These are phyloP conservation scores for Apaloderma vittatum DNA, from an alignment of 2,113 vertebrate species.

Conservation along the genomic window DNA sequence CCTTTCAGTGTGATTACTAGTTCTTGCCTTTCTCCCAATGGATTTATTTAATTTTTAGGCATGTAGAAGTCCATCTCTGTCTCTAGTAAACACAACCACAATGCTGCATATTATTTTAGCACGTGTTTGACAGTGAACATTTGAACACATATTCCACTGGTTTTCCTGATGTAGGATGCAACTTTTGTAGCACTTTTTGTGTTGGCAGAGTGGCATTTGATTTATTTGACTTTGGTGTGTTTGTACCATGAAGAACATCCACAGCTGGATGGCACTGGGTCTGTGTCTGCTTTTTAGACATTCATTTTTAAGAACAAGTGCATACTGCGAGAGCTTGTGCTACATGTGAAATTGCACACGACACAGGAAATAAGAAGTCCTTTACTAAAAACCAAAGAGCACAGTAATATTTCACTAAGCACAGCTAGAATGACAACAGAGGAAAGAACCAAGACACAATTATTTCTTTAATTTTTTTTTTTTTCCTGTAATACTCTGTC, in stretches of 20 bases:
- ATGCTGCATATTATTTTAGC: neutral
- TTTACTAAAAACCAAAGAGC: neutral
- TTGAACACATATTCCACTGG: accelerated
- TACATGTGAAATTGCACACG: neutral
- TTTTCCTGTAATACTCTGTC: neutral
- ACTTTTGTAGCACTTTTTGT: neutral
- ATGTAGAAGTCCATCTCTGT: accelerated
- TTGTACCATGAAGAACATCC: neutral
- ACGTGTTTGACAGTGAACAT: neutral
- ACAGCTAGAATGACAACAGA: neutral
- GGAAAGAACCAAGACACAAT: neutral
- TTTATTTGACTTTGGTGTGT: neutral
- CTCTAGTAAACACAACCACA: neutral
- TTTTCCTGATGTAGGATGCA: neutral
- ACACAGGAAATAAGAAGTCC: neutral
- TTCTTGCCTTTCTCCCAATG: neutral
- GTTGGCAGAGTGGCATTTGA: neutral
- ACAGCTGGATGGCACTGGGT: neutral
- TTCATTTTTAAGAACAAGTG: neutral
- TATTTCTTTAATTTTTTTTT: neutral
- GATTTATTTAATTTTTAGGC: neutral
- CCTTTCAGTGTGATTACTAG: neutral
- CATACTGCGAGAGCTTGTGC: neutral
- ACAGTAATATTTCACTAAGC: neutral
- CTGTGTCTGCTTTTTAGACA: neutral